These are phyloP conservation scores for Grammomys surdaster DNA, from an alignment of 2,113 vertebrate species.

Conservation along the genomic window DNA sequence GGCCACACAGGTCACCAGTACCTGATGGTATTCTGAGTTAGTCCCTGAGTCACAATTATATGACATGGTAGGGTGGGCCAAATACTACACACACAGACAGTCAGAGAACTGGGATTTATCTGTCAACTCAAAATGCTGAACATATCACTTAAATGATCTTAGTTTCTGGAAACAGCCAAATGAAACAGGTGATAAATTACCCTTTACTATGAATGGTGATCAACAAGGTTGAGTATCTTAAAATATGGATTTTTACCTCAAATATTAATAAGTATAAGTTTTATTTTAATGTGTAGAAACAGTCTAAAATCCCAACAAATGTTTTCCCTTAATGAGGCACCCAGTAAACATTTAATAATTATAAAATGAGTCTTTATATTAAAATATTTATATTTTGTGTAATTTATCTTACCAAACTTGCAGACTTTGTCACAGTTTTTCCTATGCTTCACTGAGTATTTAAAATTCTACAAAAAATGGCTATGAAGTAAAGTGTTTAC, in stretches of 20 bases:
- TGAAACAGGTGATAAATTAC: constrained; percentile 27
- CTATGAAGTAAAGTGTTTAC: constrained; percentile 47
- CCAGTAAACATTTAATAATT: constrained; percentile 34
- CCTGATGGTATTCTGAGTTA: background rate
- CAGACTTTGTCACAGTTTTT: constrained; percentile 45
- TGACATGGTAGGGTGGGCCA: background rate
- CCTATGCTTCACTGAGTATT: constrained; percentile 4
- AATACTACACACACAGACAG: background rate
- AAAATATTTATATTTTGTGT: constrained; percentile 54
- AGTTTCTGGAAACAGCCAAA: constrained; percentile 49
- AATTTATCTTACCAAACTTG: constrained; percentile 39
- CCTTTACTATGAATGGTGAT: constrained; percentile 43
- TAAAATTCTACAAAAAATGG: constrained; percentile 32
- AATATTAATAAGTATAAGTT: background rate
- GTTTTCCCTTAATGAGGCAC: background rate
- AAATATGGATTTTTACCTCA: constrained; percentile 56
- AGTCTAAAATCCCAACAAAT: constrained; percentile 48
- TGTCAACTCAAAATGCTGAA: constrained; percentile 11
- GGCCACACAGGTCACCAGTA: background rate
- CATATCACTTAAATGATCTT: constrained; percentile 19
- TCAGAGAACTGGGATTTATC: constrained; percentile 18
- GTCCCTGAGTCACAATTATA: background rate
- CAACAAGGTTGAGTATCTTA: constrained; percentile 25
- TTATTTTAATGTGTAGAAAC: constrained; percentile 43
- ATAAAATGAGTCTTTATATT: constrained; percentile 36